Base-by-base conservation (phyloP, 2,888 invertebrate genomes). In the Notodonta dromedarius region DNA sequence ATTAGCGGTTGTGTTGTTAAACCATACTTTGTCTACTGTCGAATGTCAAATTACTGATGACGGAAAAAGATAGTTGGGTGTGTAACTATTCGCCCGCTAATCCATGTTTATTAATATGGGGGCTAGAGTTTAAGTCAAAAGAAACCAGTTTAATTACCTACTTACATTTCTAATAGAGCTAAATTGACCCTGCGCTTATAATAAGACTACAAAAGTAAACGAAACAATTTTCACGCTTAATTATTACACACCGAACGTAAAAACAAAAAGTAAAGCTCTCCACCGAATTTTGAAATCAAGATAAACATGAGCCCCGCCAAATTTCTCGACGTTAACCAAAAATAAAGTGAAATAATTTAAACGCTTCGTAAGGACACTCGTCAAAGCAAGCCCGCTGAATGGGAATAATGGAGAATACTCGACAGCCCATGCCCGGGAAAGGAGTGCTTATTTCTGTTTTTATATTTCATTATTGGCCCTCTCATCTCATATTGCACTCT, bases 391-490 rank as follows among this genome's bases (percentile, higher is more conserved):
- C 81, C 79, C 80, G 79, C 84, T 90, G 89, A 89, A 89, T 89
- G 79, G 76, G 83, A 90, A 93, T 91, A 91, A 93, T 92, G 87
- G 86, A 89, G 90, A 80, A 84, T 81, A 81, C 91, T 92, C 84
- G 79, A 88, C 85, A 78, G 78, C 65, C 85, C 82, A 84, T 83
- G 81, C 79, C 79, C 80, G 83, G 83, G 86, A 86, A 89, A 87
- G 84, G 85, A 88, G 88, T 87, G 85, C 91, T 90, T 88, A 89
- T 90, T 89, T 87, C 87, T 91, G 90, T 91, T 93, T 91, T 93
- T 91, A 91, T 91, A 90, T 92, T 92, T 90, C 89, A 92, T 93
- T 92, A 91, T 93, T 93, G 90, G 92, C 90, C 86, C 91, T 90
- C 92, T 91, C 90, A 89, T 89, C 92, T 91, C 91, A 85, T 89